Conservation (phyloP, 2,888 invertebrate genomes). For the Siphlonurus alternatus region DNA sequence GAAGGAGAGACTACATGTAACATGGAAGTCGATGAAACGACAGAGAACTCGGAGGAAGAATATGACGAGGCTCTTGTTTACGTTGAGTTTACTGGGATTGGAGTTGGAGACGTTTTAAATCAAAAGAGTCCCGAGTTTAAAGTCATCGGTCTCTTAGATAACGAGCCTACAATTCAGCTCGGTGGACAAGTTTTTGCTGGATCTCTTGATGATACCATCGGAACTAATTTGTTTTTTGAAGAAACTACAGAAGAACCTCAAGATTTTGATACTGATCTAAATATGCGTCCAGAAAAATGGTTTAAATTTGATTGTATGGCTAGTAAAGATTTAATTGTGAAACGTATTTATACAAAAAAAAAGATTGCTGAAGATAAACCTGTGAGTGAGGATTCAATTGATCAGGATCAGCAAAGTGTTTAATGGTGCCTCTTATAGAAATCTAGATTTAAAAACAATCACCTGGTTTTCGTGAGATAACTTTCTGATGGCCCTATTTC, state of each 20-base stretch:
- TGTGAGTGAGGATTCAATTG: too few species aligned
- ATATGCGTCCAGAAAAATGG: neutral
- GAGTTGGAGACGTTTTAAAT: neutral
- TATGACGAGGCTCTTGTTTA: neutral
- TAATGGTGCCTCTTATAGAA: too few species aligned
- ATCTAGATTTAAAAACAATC: too few species aligned
- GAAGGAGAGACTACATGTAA: too few species aligned
- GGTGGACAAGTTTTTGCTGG: neutral
- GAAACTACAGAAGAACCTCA: neutral
- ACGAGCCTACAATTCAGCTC: neutral
- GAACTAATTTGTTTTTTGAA: neutral
- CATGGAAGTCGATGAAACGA: neutral
- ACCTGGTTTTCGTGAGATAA: too few species aligned
- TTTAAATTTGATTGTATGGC: neutral
- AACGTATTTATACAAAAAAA: neutral
- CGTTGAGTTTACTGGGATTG: neutral
- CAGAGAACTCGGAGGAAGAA: neutral
- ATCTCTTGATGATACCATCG: neutral
- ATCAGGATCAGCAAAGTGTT: too few species aligned
- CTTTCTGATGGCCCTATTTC: too few species aligned
- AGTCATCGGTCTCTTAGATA: neutral
- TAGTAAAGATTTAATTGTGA: neutral
- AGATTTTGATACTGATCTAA: neutral
- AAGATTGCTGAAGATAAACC: neutral
- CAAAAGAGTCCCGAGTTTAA: neutral